A percentile compares a stretch with the other conserved stretches of the same genome.
These are phyloP conservation scores for Oenanthe melanoleuca DNA, from an alignment of 2,113 vertebrate genomes.

Conservation along the genomic window DNA sequence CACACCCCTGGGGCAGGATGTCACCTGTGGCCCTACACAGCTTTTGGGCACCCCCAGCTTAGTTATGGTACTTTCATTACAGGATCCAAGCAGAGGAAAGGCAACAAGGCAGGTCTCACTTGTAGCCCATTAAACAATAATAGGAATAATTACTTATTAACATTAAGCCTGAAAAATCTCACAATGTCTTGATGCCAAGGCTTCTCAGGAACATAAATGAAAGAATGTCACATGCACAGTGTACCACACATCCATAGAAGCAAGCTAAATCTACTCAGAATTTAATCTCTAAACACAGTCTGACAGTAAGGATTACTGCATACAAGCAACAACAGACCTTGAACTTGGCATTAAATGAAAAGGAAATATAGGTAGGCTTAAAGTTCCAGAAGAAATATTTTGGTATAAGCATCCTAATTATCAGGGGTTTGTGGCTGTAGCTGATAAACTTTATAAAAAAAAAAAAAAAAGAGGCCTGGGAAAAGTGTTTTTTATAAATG, in stretches of 20 bases:
- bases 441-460: not conserved
- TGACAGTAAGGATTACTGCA: not conserved
- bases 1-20: not conserved
- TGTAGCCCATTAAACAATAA: not conserved
- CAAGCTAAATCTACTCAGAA: not conserved
- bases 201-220: not conserved
- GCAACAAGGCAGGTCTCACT: not conserved
- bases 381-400: not conserved
- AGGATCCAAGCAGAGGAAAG: not conserved
- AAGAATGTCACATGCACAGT: not conserved
- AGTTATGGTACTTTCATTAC: not conserved
- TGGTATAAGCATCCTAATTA: not conserved
- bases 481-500: not conserved
- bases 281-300: not conserved
- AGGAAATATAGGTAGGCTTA: not conserved
- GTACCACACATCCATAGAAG: not conserved
- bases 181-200: not conserved
- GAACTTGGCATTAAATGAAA: not conserved
- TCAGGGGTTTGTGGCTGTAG: not conserved
- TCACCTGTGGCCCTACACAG: accelerated
- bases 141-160: not conserved
- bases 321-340: not conserved
- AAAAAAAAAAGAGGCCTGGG: not conserved
- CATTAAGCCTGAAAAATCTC: not conserved
- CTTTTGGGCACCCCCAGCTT: not conserved